Conservation (phyloP, 2,113 vertebrate species). For the Rhipidura dahli region DNA sequence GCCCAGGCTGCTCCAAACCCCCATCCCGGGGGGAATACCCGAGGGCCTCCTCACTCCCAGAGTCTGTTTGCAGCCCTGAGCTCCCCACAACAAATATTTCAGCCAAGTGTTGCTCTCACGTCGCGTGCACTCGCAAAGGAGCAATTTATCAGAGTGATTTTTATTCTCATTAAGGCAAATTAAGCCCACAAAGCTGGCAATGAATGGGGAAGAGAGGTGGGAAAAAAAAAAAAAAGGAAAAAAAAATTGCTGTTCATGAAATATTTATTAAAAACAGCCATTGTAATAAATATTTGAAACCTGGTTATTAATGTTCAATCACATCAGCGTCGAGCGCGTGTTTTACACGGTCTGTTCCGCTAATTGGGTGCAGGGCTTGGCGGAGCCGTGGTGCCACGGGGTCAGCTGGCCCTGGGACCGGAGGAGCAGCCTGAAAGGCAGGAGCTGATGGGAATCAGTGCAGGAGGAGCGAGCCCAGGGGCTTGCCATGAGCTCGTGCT, state of each 20-base stretch:
- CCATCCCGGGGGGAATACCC: accelerated
- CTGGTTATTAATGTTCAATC: slow-evolving; percentile 73
- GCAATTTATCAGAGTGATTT: slow-evolving; percentile 71
- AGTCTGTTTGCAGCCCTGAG: not conserved
- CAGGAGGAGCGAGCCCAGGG: not conserved
- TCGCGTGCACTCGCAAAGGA: not conserved
- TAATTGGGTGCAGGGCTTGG: slow-evolving; percentile 67
- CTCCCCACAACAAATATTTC: not conserved
- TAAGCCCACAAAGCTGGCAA: slow-evolving; percentile 70
- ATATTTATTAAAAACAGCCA: slow-evolving; percentile 80
- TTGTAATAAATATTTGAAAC: slow-evolving; percentile 81
- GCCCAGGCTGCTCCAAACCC: not conserved
- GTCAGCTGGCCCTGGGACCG: not conserved
- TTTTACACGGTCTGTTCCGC: slow-evolving; percentile 37
- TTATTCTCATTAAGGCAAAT: slow-evolving; percentile 79
- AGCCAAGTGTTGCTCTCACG: not conserved
- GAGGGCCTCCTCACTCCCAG: accelerated
- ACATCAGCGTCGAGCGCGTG: slow-evolving; percentile 31
- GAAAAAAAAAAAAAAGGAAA: too few relatives aligned
- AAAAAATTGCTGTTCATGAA: slow-evolving; percentile 64
- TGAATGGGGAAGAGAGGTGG: not conserved
- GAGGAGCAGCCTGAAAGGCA: not conserved
- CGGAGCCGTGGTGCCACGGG: not conserved
- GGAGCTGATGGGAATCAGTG: not conserved
- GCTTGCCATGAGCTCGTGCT: not conserved